These are phyloP conservation scores for Arizona elegans DNA, from an alignment of 2,113 vertebrate species.

Conservation along the genomic window DNA sequence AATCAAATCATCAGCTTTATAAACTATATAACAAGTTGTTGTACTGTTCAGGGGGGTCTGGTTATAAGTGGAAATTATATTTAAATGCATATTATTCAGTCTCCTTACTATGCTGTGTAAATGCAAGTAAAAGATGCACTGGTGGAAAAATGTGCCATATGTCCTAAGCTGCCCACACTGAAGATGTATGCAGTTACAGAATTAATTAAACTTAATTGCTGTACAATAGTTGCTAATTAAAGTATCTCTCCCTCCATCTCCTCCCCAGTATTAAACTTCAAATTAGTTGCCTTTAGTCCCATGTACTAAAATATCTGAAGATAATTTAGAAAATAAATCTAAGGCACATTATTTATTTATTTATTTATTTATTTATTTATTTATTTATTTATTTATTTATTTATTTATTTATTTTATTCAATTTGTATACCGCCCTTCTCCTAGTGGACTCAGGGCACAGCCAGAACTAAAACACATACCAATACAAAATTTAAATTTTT, in stretches of 20 bases:
- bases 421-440: too few relatives aligned
- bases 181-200: neutral
- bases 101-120: neutral
- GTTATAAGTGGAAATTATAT: neutral
- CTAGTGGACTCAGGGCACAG: too few relatives aligned
- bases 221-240: neutral
- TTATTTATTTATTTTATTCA: too few relatives aligned
- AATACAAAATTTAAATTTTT: too few relatives aligned
- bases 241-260: neutral
- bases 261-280: neutral
- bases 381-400: too few relatives aligned
- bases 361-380: too few relatives aligned
- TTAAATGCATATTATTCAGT: neutral
- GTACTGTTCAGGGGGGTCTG: neutral
- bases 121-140: neutral
- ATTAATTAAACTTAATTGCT: neutral
- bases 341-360: neutral
- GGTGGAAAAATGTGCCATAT: neutral
- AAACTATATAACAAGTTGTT: neutral
- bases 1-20: neutral
- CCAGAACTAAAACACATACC: too few relatives aligned
- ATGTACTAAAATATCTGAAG: neutral
- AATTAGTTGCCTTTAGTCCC: neutral
- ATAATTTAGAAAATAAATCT: neutral
- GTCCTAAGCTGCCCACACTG: neutral